Base-by-base conservation (phyloP, 2,888 invertebrate species). In the Escarpia spicata region DNA sequence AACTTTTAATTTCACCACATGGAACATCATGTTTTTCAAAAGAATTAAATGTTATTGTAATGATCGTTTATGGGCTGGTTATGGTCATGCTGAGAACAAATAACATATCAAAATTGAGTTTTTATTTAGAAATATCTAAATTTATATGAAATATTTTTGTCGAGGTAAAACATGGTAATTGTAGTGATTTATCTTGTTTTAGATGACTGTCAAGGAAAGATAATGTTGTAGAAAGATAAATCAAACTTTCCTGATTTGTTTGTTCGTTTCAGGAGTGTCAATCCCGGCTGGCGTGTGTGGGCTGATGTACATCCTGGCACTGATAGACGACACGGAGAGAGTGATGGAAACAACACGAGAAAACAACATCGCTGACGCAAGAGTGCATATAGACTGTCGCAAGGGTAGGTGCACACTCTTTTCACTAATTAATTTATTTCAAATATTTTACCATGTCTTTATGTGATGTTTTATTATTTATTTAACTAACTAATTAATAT, bases 301-400 rank as follows among this genome's bases (percentile, higher is more conserved):
- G 1, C 45, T 45, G 0, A 52, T 43, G 44, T 91, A 44, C 31
- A 43, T 91, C 26, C 44, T 52, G 44, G 91, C 45, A 12, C 91
- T 45, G 44, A 37, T 91, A 45, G 91, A 91, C 52, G 91, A 91
- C 91, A 91, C 91, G 6, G 45, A 43, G 44, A 44, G 91, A 45
- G 45, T 52, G 44, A 8, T 12, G 19, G 91, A 91, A 37, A 26
- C 45, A 19, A 44, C 44, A 3, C 15, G n/a, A 31, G 43, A 6
- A 37, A 91, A 91, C 52, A 91, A 91, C 52, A 31, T 91, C 19
- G 91, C 91, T 37, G 37, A 15, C n/a, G 26, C 26, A 26, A 52
- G 26, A 52, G 91, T 91, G 19, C 52, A 45, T 45, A 45, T 45
- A 2, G 45, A 91, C 31, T 91, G 91, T 52, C 91, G 19, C 45